Conservation (phyloP, 2,113 vertebrate species). For the Hypomesus transpacificus region DNA sequence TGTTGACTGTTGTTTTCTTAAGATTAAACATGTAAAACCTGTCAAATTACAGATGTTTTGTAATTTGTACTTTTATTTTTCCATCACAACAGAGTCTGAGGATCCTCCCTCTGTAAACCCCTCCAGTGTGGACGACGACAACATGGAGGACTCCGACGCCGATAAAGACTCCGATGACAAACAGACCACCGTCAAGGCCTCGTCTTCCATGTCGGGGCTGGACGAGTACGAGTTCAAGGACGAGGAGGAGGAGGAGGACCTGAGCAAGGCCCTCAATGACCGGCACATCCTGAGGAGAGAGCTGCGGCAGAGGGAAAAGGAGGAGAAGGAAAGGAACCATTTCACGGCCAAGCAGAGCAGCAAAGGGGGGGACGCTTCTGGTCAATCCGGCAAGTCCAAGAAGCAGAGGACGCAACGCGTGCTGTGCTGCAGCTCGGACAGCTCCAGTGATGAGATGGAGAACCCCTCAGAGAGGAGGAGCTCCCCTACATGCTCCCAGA, state of each 20-base stretch:
- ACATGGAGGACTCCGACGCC: constrained; percentile 86
- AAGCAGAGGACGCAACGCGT: constrained; percentile 84
- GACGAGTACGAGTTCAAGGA: constrained; percentile 99
- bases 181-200: constrained; percentile 75
- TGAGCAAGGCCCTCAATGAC: constrained; percentile 87
- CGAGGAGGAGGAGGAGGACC: constrained; percentile 81
- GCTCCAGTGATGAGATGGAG: constrained; percentile 84
- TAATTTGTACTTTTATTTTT: neutral
- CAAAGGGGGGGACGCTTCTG: constrained; percentile 76
- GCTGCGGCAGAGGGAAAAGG: constrained; percentile 80
- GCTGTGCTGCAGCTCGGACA: constrained; percentile 89
- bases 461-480: constrained; percentile 80
- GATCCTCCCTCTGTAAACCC: constrained; percentile 90
- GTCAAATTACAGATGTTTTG: neutral
- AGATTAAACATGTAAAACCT: neutral
- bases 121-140: constrained; percentile 91
- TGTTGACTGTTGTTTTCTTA: too few relatives aligned
- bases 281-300: constrained; percentile 88
- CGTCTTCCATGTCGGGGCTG: constrained; percentile 78
- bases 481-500: constrained; percentile 77
- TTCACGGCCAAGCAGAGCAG: constrained; percentile 82
- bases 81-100: constrained; percentile 83
- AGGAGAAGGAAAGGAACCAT: constrained; percentile 80
- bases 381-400: constrained; percentile 79
- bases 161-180: constrained; percentile 91